phyloP scores from a whole-genome alignment of 2,113 vertebrate species.

The Callionymus lyra region DNA sequence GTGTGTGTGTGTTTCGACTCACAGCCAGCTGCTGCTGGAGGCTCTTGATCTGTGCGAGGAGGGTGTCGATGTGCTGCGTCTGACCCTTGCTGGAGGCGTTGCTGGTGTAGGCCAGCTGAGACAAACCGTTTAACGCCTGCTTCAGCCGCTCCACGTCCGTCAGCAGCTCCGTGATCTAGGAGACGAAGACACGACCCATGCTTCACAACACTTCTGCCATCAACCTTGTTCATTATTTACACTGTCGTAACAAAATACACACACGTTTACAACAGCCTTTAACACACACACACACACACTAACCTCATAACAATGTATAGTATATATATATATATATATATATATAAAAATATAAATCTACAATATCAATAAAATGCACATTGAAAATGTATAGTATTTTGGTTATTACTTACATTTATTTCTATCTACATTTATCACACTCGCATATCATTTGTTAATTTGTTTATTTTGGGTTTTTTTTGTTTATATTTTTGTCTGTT shows the following conservation, averaged over 20 bases:
- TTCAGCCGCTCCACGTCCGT: conserved; percentile 87
- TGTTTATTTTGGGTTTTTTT: too few relatives aligned
- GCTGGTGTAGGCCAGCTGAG: conserved; percentile 80
- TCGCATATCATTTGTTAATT: too few relatives aligned
- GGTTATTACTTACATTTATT: too few relatives aligned
- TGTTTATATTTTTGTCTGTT: neutral
- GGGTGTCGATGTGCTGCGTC: conserved; percentile 75
- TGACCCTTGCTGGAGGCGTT: conserved; percentile 79
- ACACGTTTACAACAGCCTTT: too few relatives aligned
- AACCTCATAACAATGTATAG: neutral
- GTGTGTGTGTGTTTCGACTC: conserved; percentile 57
- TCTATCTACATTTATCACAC: too few relatives aligned
- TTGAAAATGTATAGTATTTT: too few relatives aligned
- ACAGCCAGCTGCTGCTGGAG: conserved; percentile 94
- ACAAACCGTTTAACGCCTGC: conserved; percentile 84
- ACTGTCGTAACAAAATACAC: too few relatives aligned
- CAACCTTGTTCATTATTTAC: too few relatives aligned
- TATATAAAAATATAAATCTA: too few relatives aligned
- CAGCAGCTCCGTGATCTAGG: conserved; percentile 88
- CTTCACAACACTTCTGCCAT: too few relatives aligned
- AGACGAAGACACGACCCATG: neutral
- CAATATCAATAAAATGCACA: too few relatives aligned
- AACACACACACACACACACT: too few relatives aligned
- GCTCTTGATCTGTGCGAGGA: conserved; percentile 80
- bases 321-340: neutral